phyloP scores from a whole-genome alignment of 2,888 invertebrate species.

The Baccha elongata region DNA sequence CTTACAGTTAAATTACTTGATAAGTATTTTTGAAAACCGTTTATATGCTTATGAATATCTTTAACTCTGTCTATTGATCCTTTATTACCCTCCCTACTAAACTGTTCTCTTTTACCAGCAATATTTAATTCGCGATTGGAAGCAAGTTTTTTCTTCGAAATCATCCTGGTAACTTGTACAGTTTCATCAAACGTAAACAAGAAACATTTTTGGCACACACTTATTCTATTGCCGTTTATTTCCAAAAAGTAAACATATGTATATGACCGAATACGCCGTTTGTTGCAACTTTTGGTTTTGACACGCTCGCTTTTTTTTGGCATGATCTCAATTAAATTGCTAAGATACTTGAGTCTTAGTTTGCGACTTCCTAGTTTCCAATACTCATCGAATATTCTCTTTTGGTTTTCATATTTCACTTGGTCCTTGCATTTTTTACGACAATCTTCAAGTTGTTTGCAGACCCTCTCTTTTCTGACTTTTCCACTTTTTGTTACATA shows the following conservation, averaged over 20 bases:
- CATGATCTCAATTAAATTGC: constrained; percentile 5
- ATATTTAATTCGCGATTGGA: background rate
- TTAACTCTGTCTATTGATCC: too few relatives aligned
- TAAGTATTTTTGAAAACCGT: constrained; percentile 16
- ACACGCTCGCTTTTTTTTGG: constrained; percentile 1
- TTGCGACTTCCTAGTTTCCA: constrained; percentile 7
- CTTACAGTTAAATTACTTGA: background rate
- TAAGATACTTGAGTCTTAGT: background rate
- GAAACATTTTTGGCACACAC: constrained; percentile 28
- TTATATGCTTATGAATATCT: constrained; percentile 13
- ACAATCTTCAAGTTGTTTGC: constrained; percentile 5
- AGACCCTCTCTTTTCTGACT: background rate
- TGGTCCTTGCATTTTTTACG: background rate
- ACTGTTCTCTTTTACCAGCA: too few relatives aligned
- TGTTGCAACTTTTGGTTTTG: background rate
- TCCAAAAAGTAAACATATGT: constrained; percentile 7
- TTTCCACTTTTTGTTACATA: constrained; percentile 15
- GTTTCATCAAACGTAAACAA: constrained; percentile 8
- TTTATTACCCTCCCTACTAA: too few relatives aligned
- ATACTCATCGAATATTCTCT: constrained; percentile 3
- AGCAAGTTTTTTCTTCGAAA: background rate
- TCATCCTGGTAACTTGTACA: constrained; percentile 1
- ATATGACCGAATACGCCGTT: background rate
- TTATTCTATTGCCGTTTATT: background rate
- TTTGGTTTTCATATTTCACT: background rate